A percentile compares a stretch with the other conserved stretches of the same genome.
These are phyloP conservation scores for Channa argus DNA, from an alignment of 2,113 vertebrate species.

Conservation along the genomic window DNA sequence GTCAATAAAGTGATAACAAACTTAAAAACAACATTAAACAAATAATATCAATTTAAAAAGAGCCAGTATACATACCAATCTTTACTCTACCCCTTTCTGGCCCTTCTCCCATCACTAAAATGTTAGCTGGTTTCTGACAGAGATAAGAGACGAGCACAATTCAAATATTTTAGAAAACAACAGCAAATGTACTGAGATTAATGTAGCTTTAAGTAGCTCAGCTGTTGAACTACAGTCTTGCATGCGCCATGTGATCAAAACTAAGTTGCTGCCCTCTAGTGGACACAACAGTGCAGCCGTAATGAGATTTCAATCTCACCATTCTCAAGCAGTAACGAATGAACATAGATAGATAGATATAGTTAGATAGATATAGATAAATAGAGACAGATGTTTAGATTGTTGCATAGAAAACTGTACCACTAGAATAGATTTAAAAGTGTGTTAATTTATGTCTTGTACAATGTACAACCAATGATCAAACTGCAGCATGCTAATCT, in stretches of 20 bases:
- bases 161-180: neutral
- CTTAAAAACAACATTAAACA: neutral
- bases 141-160: conserved; percentile 25
- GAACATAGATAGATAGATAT: too few species aligned
- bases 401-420: too few species aligned
- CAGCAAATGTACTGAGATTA: neutral
- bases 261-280: conserved; percentile 66
- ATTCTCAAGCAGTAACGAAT: neutral
- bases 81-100: conserved; percentile 99
- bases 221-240: neutral
- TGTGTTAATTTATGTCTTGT: too few species aligned
- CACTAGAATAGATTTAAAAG: too few species aligned
- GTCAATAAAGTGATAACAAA: neutral
- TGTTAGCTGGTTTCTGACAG: conserved; percentile 99
- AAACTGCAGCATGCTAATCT: neutral
- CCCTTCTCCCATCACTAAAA: conserved; percentile 99
- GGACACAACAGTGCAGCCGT: conserved; percentile 33
- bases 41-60: neutral
- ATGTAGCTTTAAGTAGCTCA: conserved; percentile 10
- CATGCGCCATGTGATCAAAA: neutral
- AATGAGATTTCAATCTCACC: conserved; percentile 10
- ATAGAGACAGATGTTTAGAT: too few species aligned
- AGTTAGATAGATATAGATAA: too few species aligned
- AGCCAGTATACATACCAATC: conserved; percentile 90
- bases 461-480: too few species aligned